These are phyloP conservation scores for Patagioenas fasciata DNA, from an alignment of 2,113 vertebrate species.

Conservation along the genomic window DNA sequence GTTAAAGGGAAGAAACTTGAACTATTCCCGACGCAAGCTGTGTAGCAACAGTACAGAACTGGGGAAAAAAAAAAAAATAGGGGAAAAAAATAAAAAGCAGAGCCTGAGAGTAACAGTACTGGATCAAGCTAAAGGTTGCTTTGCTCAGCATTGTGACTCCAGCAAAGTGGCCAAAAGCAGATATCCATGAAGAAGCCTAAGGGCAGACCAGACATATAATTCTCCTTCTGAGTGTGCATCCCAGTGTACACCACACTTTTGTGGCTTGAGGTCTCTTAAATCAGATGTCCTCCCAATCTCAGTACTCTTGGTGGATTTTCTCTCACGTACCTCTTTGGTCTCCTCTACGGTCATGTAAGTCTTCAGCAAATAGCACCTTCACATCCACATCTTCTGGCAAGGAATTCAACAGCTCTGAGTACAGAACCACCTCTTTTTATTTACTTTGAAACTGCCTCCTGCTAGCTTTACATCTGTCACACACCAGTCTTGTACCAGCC, in stretches of 20 bases:
- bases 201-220: neutral
- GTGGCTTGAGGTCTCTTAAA: neutral
- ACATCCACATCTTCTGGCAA: neutral
- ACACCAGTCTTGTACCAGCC: neutral
- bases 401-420: neutral
- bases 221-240: neutral
- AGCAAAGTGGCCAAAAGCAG: neutral
- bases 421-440: neutral
- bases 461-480: neutral
- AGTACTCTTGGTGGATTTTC: neutral
- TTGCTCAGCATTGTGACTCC: neutral
- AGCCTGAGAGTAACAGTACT: neutral
- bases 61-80: neutral
- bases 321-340: neutral
- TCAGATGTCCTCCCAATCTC: neutral
- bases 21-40: neutral
- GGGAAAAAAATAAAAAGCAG: neutral
- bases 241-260: neutral
- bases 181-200: neutral
- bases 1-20: neutral
- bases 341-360: neutral
- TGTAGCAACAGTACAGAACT: neutral
- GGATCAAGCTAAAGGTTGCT: neutral
- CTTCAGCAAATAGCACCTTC: neutral
- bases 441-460: slow-evolving; percentile 13